These are phyloP conservation scores for Odobenus rosmarus DNA, from an alignment of 2,113 vertebrate species.

Conservation along the genomic window DNA sequence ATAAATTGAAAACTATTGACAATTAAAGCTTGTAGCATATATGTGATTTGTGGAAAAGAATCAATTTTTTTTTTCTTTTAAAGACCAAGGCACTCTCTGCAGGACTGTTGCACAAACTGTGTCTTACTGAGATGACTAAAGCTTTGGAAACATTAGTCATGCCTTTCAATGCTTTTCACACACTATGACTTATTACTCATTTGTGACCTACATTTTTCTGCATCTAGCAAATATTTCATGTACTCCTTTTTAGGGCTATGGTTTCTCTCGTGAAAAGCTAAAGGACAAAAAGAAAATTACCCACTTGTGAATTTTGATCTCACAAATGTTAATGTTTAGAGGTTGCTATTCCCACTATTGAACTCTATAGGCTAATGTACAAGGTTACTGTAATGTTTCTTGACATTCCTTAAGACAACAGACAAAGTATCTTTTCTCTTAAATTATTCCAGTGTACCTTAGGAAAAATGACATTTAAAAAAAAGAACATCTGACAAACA, in stretches of 20 bases:
- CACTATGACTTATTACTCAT: constrained; percentile 50
- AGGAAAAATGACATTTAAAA: background rate
- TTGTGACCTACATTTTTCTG: constrained; percentile 34
- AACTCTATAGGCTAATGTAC: background rate
- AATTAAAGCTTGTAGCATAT: constrained; percentile 26
- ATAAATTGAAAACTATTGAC: constrained; percentile 1
- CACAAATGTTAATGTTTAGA: background rate
- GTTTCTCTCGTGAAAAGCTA: constrained; percentile 36
- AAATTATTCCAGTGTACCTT: background rate
- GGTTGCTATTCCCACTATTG: background rate
- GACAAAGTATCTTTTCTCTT: constrained; percentile 7
- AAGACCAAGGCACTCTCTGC: constrained; percentile 48
- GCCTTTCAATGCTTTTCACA: constrained; percentile 55
- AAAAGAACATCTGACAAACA: background rate
- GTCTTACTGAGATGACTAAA: constrained; percentile 63
- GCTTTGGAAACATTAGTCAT: constrained; percentile 65
- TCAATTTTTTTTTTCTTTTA: background rate
- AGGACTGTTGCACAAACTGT: constrained; percentile 51
- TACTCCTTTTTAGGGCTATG: background rate
- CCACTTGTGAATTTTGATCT: background rate
- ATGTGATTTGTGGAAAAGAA: constrained; percentile 62
- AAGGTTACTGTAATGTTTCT: background rate
- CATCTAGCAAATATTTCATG: constrained; percentile 40
- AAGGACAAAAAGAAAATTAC: constrained; percentile 9
- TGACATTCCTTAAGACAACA: constrained; percentile 1